These are phyloP conservation scores for Loxodonta africana DNA, from an alignment of 2,113 vertebrate genomes.

Conservation along the genomic window DNA sequence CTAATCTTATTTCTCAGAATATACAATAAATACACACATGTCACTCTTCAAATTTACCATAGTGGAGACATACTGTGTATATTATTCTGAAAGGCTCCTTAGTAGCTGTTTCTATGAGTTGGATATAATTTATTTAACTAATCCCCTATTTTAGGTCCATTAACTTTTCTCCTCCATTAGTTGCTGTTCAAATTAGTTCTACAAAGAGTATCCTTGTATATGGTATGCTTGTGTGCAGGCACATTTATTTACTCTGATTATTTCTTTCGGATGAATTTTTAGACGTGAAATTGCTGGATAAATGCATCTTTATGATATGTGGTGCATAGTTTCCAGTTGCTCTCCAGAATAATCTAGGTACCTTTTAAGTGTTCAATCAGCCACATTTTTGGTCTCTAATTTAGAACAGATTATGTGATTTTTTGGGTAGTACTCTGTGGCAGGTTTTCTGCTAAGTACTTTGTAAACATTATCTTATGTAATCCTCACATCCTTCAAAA, in stretches of 20 bases:
- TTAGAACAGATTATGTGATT: background rate
- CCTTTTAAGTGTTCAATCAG: background rate
- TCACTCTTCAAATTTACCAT: background rate
- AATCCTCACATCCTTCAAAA: background rate
- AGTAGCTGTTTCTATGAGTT: background rate
- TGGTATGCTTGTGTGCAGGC: background rate
- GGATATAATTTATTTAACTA: background rate
- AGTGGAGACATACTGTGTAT: background rate
- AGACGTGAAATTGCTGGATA: background rate
- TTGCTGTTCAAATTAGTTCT: background rate
- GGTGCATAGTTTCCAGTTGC: background rate
- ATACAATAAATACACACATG: background rate
- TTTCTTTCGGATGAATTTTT: background rate
- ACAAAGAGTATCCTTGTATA: background rate
- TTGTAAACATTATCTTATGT: too few relatives aligned
- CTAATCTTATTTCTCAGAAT: background rate
- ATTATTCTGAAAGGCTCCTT: background rate
- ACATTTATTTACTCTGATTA: background rate
- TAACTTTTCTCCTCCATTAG: background rate
- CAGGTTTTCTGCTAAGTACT: background rate
- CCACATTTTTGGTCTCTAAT: background rate
- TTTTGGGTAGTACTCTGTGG: background rate
- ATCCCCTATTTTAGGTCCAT: background rate
- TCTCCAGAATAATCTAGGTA: background rate
- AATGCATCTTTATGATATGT: background rate